These are phyloP conservation scores for Himalopsyche japonica DNA, from an alignment of 2,888 invertebrate genomes.

Conservation along the genomic window DNA sequence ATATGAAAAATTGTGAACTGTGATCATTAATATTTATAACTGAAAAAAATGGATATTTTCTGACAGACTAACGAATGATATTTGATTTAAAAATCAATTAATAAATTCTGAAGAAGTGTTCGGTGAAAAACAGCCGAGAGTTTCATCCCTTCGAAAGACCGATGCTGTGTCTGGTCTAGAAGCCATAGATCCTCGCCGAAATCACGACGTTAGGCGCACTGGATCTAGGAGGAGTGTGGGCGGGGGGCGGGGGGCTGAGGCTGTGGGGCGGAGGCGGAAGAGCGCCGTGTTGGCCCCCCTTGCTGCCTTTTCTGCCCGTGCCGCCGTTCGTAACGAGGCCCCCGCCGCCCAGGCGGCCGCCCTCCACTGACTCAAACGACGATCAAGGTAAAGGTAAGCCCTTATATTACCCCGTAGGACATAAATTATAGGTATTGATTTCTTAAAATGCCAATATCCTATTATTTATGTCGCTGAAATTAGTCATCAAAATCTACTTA, in stretches of 20 bases:
- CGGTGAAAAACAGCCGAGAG: neutral
- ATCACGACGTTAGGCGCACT: constrained; percentile 23
- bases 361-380: constrained; percentile 36
- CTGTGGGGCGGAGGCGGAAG: constrained; percentile 37
- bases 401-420: neutral
- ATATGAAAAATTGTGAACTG: too few species aligned
- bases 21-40: too few species aligned
- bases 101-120: neutral
- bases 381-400: constrained; percentile 31
- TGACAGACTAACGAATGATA: too few species aligned
- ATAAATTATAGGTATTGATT: too few species aligned
- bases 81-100: neutral
- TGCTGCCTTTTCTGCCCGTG: constrained; percentile 37
- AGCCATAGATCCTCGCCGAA: neutral
- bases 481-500: too few species aligned
- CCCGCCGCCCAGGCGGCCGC: constrained; percentile 29
- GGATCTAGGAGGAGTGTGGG: constrained; percentile 41
- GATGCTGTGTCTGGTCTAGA: neutral
- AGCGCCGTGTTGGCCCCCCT: constrained; percentile 35
- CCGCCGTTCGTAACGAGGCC: constrained; percentile 33
- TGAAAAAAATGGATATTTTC: too few species aligned
- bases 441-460: too few species aligned
- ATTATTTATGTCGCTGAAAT: too few species aligned
- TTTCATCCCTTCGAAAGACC: neutral
- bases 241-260: constrained; percentile 41